phyloP scores from a whole-genome alignment of 2,888 invertebrate genomes.

The Cheilosia grossa region DNA sequence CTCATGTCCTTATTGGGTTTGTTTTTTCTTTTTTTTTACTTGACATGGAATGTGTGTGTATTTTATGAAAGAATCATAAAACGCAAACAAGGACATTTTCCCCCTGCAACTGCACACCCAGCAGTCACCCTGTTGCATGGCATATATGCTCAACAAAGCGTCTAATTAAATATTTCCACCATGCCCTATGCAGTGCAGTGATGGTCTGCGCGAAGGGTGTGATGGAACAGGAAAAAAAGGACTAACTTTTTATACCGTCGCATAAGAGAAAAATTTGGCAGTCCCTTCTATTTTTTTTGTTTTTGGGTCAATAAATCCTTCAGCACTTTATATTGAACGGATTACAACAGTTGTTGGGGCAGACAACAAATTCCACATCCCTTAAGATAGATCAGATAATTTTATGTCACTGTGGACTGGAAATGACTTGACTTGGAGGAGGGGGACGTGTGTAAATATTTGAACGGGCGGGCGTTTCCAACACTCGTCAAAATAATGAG shows the following conservation, averaged over 20 bases:
- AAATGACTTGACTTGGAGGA: background rate
- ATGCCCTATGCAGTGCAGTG: constrained; percentile 16
- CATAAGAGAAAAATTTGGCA: background rate
- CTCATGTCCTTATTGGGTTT: background rate
- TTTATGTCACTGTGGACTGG: constrained; percentile 45
- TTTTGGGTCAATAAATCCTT: constrained; percentile 17
- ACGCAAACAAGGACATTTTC: constrained; percentile 52
- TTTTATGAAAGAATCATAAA: constrained; percentile 19
- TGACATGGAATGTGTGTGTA: background rate
- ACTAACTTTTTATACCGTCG: constrained; percentile 4
- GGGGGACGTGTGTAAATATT: constrained; percentile 49
- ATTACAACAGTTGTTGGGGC: constrained; percentile 16
- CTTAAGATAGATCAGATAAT: constrained; percentile 60
- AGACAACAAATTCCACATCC: constrained; percentile 30
- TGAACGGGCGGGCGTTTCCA: constrained; percentile 38
- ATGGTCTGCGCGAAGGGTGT: background rate
- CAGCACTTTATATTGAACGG: constrained; percentile 33
- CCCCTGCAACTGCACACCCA: constrained; percentile 36
- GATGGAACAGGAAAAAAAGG: constrained; percentile 10
- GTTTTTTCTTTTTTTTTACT: background rate
- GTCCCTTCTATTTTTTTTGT: background rate
- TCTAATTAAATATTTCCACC: constrained; percentile 65
- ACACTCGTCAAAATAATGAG: background rate
- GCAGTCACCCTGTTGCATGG: constrained; percentile 44
- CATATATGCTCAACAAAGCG: constrained; percentile 37